phyloP scores from a whole-genome alignment of 2,113 vertebrate species.

The Pteruthius melanotis region DNA sequence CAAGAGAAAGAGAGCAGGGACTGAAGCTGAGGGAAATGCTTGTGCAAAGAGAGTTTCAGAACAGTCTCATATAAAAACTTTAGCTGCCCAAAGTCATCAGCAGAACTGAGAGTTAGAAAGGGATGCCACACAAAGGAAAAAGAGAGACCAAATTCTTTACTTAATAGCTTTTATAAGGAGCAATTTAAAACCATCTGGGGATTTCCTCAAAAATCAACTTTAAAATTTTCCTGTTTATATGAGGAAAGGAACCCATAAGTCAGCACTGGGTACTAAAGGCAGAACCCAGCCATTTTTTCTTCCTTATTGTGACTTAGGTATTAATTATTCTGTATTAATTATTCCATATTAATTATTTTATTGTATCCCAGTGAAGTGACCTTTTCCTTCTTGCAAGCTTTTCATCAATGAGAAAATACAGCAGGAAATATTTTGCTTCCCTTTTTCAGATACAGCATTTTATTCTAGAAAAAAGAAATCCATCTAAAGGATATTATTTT shows the following conservation, averaged over 20 bases:
- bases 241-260: neutral
- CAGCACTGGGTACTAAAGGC: neutral
- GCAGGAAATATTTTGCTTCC: constrained; percentile 55
- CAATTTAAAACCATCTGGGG: neutral
- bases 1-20: neutral
- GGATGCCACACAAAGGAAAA: neutral
- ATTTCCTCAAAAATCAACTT: neutral
- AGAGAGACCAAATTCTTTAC: neutral
- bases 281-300: neutral
- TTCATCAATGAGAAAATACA: constrained; percentile 40
- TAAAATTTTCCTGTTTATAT: neutral
- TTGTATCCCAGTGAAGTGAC: constrained; percentile 33
- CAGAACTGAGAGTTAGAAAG: neutral
- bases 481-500: constrained; percentile 54
- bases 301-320: neutral
- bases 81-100: neutral
- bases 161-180: neutral
- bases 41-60: neutral
- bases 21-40: neutral
- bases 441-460: constrained; percentile 44
- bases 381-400: neutral
- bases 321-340: constrained; percentile 70
- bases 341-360: constrained; percentile 65
- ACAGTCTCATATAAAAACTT: neutral
- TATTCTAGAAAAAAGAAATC: constrained; percentile 34